Evolutionary conservation across 2,797 vertebrate species (phyloP), one percentile per base, ranked within the genome.

Genomic region (Anabas testudineus): DNA sequence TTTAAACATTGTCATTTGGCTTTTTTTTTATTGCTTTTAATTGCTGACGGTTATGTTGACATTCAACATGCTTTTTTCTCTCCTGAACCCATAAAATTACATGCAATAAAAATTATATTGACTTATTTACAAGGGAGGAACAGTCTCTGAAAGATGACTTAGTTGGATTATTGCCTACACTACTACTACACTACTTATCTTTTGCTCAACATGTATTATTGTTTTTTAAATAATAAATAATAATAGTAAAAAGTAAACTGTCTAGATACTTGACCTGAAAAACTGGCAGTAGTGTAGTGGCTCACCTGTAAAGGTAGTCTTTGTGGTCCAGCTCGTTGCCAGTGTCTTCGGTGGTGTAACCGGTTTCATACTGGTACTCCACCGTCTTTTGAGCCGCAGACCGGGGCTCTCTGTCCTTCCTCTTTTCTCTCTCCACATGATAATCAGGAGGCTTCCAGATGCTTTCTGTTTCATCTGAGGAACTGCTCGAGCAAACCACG

Each of bases 281-380:
- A 48, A 15, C 1, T 53, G 30, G 15, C 24, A 66, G 36, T 13
- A 51, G 48, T 36, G 14, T 0, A 8, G 9, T 13, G 18, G 42
- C 74, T 12, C 57, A 92, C 92, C 89, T 90, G 84, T 75, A 80
- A 1, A 92, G 86, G 49, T 85, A 2, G 42, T 79, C 84, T 65
- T 83, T 92, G 21, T 91, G 88, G 10, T 93, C 91, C 72, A 90
- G 83, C 60, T 96, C 94, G 0, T 94, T 92, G 0, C 92, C 88
- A 0, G 94, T 95, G 67, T 96, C 95, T 58, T 91, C 95, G 0
- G 95, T 95, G 57, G 94, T 95, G 76, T 95, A 95, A 28, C 95
- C 94, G 0, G 93, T 95, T 87, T 96, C 95, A 19, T 89, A 93
- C 67, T 94, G 94, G 12, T 91, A 94, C 67, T 95, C 94, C 0